These are phyloP conservation scores for Macheiramphus alcinus DNA, from an alignment of 2,113 vertebrate genomes.

Conservation along the genomic window DNA sequence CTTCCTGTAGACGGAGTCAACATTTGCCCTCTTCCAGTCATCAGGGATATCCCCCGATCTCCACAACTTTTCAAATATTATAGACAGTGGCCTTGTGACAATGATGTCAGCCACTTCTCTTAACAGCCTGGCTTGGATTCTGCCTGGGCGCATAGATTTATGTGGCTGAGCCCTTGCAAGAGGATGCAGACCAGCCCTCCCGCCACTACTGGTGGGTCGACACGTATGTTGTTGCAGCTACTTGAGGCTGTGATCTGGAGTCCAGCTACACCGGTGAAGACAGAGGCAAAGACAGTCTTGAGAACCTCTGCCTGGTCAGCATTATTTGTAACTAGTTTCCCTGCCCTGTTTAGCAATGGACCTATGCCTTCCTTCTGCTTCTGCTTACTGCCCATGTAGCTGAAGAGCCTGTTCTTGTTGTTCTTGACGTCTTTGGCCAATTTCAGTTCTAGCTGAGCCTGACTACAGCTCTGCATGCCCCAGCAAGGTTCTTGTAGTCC, in stretches of 20 bases:
- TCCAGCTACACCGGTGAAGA: not conserved
- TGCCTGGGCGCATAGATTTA: not conserved
- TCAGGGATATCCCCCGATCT: too few species aligned
- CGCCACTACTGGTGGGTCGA: not conserved
- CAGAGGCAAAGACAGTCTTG: not conserved
- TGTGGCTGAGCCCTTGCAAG: not conserved
- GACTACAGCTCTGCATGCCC: too few species aligned
- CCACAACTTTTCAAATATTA: not conserved
- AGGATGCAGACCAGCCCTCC: not conserved
- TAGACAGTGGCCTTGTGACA: too few species aligned
- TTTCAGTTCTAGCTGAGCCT: not conserved
- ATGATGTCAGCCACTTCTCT: not conserved
- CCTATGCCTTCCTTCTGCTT: not conserved
- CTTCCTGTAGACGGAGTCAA: not conserved
- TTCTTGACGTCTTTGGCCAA: not conserved
- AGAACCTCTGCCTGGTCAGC: not conserved
- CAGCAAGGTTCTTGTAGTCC: too few species aligned
- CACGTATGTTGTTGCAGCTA: rapidly evolving
- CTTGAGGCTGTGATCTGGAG: not conserved
- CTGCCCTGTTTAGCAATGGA: not conserved
- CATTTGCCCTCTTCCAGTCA: not conserved
- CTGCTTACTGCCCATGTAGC: not conserved
- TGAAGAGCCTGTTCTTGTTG: not conserved
- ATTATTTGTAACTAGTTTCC: not conserved
- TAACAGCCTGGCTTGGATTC: not conserved